These are phyloP conservation scores for Idaea dimidiata DNA, from an alignment of 2,888 invertebrate species.

Conservation along the genomic window DNA sequence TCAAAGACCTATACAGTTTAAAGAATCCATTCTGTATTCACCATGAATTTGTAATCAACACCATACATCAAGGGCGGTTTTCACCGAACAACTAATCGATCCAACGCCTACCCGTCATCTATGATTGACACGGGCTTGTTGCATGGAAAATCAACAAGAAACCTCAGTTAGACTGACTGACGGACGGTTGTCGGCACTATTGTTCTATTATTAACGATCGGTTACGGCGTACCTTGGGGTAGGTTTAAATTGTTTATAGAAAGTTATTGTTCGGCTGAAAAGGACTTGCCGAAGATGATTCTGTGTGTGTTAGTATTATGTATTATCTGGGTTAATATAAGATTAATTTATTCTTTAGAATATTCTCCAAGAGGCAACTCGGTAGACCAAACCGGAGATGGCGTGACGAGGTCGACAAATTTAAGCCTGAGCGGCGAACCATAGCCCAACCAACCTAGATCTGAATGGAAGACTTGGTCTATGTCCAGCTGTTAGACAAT, in stretches of 20 bases:
- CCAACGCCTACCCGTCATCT: background rate
- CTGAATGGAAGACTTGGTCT: no score
- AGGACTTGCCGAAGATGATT: background rate
- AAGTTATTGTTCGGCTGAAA: background rate
- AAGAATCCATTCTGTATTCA: background rate
- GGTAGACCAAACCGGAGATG: no score
- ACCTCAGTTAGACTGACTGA: slow-evolving; percentile 7
- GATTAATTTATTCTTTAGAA: no score
- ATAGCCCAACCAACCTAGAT: no score
- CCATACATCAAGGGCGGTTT: background rate
- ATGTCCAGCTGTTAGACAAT: no score
- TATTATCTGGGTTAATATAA: no score
- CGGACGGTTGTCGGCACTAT: slow-evolving; percentile 12
- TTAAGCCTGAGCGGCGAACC: no score
- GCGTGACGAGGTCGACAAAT: no score
- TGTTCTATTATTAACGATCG: slow-evolving; percentile 18
- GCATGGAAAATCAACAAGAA: slow-evolving; percentile 4
- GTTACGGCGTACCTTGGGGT: background rate
- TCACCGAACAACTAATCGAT: background rate
- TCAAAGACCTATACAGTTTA: background rate
- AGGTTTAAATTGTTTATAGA: background rate
- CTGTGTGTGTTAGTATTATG: background rate
- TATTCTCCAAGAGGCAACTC: no score
- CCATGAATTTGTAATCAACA: background rate
- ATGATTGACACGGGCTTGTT: slow-evolving; percentile 3